Evolutionary conservation across 2,113 vertebrate genomes (phyloP).

Genomic region (Arothron firmamentum): DNA sequence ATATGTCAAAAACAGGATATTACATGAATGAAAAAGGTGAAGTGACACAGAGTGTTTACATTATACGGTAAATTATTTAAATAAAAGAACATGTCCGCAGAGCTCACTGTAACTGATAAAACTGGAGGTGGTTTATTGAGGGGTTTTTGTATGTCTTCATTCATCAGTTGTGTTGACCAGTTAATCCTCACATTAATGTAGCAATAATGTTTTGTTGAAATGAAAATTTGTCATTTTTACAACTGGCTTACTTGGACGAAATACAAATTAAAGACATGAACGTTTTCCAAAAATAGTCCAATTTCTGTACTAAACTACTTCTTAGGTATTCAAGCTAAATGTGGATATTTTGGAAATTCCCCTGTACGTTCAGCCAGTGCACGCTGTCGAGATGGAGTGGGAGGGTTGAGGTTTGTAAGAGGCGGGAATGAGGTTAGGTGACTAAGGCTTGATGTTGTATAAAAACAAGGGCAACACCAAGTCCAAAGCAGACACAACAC

Average conservation of each 20-base stretch:
- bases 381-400: slow-evolving; percentile 36
- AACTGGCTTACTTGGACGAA: neutral
- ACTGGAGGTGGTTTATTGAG: neutral
- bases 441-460: slow-evolving; percentile 61
- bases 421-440: slow-evolving; percentile 52
- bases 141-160: neutral
- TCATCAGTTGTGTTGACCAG: neutral
- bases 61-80: neutral
- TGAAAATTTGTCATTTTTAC: neutral
- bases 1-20: slow-evolving; percentile 2
- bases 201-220: slow-evolving; percentile 8
- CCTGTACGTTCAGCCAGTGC: slow-evolving; percentile 28
- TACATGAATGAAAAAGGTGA: neutral
- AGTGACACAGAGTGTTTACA: neutral
- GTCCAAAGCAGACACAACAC: slow-evolving; percentile 33
- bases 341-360: slow-evolving; percentile 66
- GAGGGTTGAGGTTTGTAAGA: slow-evolving; percentile 55
- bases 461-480: slow-evolving; percentile 60
- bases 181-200: neutral
- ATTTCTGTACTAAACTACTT: slow-evolving; percentile 5
- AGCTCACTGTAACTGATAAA: neutral
- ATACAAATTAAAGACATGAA: neutral
- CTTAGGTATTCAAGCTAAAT: slow-evolving; percentile 44
- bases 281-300: slow-evolving; percentile 11
- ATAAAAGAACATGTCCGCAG: neutral